Evolutionary conservation across 2,113 vertebrate species (phyloP), one percentile per base, ranked within the genome.

Genomic region (Carettochelys insculpta): DNA sequence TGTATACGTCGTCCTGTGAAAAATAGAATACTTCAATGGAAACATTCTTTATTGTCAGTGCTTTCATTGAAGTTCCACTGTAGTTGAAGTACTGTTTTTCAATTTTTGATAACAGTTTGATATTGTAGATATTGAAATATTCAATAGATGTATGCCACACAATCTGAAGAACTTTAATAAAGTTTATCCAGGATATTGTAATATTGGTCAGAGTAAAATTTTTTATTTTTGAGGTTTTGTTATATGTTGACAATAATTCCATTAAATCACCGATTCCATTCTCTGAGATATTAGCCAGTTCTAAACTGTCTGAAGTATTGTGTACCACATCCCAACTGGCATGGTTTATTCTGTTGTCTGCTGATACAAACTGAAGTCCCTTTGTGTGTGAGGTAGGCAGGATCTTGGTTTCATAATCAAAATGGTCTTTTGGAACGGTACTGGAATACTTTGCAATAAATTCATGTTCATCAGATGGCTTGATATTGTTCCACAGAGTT

Each of bases 171-270:
- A 90, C 27, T 0, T 2, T 0, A 22, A 96, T 89, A 11, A 99
- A 65, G n/a, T 61, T 38, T 2, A 3, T 0, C 99, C 99, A 99
- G 2, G 79, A 1, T 19, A 97, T 94, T 38, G 82, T 58, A 34
- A 98, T 13, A 45, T 98, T 93, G 52, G 94, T 97, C 77, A 99
- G 77, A 50, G 96, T 97, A 52, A 99, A 94, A 83, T 93, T 92
- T 56, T 90, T 85, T 76, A 97, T 87, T 3, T 12, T 48, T 45
- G 94, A 92, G 29, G 91, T 94, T 86, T 38, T 52, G 53, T 34
- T 89, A 61, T 95, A 91, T 82, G 58, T 51, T 58, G 91, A 93
- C 51, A 96, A 48, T 41, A 96, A 87, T 58, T 5, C 16, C n/a
- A 92, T 0, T 80, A 96, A 82, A 2, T 84, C 11, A 45, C 82